These are phyloP conservation scores for Leptobrachium ailaonicum DNA, from an alignment of 2,113 vertebrate species.

Conservation along the genomic window DNA sequence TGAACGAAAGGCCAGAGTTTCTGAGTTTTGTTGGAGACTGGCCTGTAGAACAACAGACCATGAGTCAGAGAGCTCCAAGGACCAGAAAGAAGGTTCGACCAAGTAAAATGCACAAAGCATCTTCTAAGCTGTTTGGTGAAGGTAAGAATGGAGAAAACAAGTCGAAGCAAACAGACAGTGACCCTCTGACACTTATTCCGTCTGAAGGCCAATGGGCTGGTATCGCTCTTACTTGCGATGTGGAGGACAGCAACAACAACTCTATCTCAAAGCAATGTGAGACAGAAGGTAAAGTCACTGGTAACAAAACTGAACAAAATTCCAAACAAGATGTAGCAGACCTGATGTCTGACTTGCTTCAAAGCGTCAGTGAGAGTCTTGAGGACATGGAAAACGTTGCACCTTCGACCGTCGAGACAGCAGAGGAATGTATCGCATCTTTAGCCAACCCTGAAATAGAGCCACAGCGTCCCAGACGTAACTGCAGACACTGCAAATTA, in stretches of 20 bases:
- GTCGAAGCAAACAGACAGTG: constrained; percentile 21
- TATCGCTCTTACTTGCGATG: not conserved
- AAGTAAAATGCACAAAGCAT: constrained; percentile 52
- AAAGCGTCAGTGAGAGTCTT: constrained; percentile 40
- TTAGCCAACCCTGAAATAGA: constrained; percentile 58
- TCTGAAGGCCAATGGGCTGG: not conserved
- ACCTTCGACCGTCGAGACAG: constrained; percentile 12
- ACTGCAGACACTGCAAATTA: constrained; percentile 73
- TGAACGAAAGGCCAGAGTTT: constrained; percentile 50
- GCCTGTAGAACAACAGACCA: constrained; percentile 77
- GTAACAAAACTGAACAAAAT: constrained; percentile 52
- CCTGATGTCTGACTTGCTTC: constrained; percentile 47
- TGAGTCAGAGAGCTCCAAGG: constrained; percentile 76
- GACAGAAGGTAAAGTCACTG: constrained; percentile 52
- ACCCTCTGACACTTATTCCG: not conserved
- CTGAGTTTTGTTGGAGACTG: constrained; percentile 87
- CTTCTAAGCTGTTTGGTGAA: constrained; percentile 27
- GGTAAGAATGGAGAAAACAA: constrained; percentile 17
- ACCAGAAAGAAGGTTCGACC: constrained; percentile 62
- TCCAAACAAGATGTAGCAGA: constrained; percentile 30
- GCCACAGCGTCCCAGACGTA: constrained; percentile 64
- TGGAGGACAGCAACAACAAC: not conserved
- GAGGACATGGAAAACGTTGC: constrained; percentile 45
- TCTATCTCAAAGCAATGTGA: constrained; percentile 44
- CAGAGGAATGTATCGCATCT: constrained; percentile 41